Conservation (phyloP, 2,797 vertebrate species). For the Diplodus puntazzo region DNA sequence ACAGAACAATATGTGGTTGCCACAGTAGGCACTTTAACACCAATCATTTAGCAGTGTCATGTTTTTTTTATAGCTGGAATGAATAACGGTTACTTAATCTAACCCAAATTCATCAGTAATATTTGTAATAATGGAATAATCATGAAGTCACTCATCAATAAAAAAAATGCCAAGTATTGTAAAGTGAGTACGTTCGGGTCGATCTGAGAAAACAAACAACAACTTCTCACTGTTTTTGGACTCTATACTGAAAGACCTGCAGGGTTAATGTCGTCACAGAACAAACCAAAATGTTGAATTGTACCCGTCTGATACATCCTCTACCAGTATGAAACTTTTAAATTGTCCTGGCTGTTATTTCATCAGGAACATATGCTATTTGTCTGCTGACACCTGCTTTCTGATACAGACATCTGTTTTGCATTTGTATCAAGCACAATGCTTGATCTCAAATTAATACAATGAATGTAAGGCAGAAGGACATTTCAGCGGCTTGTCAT, state of each 20-base stretch:
- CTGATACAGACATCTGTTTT: constrained; percentile 18
- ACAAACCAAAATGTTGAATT: no score
- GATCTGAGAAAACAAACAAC: neutral
- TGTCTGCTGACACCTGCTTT: constrained; percentile 18
- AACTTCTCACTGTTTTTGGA: no score
- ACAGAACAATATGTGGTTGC: neutral
- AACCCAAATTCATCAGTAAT: neutral
- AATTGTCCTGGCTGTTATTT: constrained; percentile 6
- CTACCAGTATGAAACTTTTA: neutral
- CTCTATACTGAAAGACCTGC: no score
- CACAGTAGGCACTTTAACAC: neutral
- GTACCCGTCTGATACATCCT: neutral
- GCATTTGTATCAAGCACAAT: neutral
- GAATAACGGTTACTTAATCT: neutral
- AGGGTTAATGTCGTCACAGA: no score
- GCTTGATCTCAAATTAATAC: constrained; percentile 21
- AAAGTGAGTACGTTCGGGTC: neutral
- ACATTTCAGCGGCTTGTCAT: neutral
- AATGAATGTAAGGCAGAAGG: constrained; percentile 14
- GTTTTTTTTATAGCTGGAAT: neutral
- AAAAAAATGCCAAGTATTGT: neutral
- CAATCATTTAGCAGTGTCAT: neutral
- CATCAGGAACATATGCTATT: constrained; percentile 15
- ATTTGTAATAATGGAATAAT: neutral
- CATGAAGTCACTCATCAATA: neutral